Percentiles rank a stretch among this genome's conserved stretches.
These are phyloP conservation scores for Melanchra persicariae DNA, from an alignment of 2,888 invertebrate species.

Conservation along the genomic window DNA sequence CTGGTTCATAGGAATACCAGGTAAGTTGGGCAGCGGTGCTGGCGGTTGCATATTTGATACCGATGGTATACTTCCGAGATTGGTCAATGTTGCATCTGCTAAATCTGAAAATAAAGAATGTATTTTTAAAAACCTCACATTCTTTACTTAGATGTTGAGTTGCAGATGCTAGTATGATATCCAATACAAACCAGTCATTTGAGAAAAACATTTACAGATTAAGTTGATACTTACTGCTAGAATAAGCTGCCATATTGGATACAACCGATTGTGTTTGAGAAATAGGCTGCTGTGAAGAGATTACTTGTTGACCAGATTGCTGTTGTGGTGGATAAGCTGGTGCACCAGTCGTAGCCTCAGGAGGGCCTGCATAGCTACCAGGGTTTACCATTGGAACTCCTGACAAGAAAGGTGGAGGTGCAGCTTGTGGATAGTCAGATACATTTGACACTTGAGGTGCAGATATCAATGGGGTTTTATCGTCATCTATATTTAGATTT, in stretches of 20 bases:
- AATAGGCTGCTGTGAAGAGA: constrained; percentile 71
- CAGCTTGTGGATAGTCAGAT: constrained; percentile 67
- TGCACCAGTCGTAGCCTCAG: constrained; percentile 52
- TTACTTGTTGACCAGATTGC: constrained; percentile 51
- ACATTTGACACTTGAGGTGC: constrained; percentile 69
- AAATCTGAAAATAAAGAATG: constrained; percentile 79
- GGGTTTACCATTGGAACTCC: constrained; percentile 90
- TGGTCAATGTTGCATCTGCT: constrained; percentile 87
- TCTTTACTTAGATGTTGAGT: neutral
- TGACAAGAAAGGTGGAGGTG: constrained; percentile 86
- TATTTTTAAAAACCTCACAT: neutral
- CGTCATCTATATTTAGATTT: constrained; percentile 79
- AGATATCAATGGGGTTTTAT: constrained; percentile 76
- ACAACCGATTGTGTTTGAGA: constrained; percentile 84
- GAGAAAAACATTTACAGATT: neutral
- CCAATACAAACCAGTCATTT: neutral
- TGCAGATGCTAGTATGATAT: neutral
- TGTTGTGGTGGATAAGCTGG: constrained; percentile 45
- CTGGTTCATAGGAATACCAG: constrained; percentile 89
- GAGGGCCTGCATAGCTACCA: constrained; percentile 72
- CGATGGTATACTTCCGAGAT: constrained; percentile 88
- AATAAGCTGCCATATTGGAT: constrained; percentile 87
- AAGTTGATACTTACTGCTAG: constrained; percentile 84
- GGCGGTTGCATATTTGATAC: constrained; percentile 89
- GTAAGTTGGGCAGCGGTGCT: constrained; percentile 88